phyloP scores from a whole-genome alignment of 2,797 vertebrate species.

The Enteromius radiatus region DNA sequence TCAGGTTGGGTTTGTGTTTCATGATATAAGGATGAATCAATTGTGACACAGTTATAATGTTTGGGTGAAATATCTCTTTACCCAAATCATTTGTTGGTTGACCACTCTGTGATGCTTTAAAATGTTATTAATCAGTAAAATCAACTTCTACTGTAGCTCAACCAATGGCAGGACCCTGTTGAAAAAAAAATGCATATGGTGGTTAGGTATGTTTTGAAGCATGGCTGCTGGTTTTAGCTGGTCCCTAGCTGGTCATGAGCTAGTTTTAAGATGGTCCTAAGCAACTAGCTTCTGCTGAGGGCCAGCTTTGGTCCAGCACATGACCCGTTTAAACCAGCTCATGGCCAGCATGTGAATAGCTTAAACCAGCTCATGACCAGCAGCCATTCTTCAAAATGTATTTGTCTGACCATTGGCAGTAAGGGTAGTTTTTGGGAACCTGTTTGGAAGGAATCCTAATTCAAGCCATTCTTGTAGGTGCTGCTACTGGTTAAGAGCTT shows the following conservation, averaged over 20 bases:
- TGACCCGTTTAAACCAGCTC: no score
- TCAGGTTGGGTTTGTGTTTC: no score
- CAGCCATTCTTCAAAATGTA: no score
- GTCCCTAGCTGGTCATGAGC: no score
- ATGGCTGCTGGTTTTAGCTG: no score
- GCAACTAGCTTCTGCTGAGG: no score
- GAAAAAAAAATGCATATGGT: no score
- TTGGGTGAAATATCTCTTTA: neutral
- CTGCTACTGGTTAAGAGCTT: conserved; percentile 44
- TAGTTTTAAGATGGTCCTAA: no score
- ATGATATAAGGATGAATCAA: neutral
- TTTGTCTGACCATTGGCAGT: neutral
- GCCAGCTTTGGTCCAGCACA: no score
- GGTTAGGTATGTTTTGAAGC: no score
- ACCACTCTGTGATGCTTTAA: neutral
- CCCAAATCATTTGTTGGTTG: neutral
- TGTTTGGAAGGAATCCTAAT: neutral
- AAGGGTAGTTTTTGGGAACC: neutral
- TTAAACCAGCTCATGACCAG: no score
- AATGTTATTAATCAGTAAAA: neutral
- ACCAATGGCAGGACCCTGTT: neutral
- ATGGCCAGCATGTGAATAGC: no score
- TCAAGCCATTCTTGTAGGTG: neutral
- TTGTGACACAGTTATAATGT: neutral
- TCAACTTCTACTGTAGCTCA: neutral